A percentile compares a stretch with the other conserved stretches of the same genome.
Conservation (phyloP, 2,797 vertebrate species). For the Macrochelys suwanniensis region DNA sequence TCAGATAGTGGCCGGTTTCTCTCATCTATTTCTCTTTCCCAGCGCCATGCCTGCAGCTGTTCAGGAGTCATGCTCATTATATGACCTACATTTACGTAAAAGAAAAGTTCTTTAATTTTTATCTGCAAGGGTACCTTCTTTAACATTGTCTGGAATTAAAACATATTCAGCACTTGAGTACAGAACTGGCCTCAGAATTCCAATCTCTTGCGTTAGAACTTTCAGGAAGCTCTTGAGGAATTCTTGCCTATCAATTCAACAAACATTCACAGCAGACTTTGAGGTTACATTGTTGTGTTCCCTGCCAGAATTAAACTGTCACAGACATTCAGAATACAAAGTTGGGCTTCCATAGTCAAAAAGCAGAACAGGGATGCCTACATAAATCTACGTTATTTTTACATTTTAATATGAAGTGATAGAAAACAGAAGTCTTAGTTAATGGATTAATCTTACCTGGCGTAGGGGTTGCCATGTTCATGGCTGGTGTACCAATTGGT, state of each 20-base stretch:
- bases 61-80: slow-evolving; percentile 99
- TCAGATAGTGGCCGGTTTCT: slow-evolving; percentile 97
- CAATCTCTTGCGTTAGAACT: neutral
- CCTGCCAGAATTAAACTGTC: neutral
- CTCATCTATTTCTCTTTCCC: slow-evolving; percentile 99
- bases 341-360: neutral
- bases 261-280: neutral
- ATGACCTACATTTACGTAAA: slow-evolving; percentile 85
- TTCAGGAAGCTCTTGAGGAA: neutral
- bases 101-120: neutral
- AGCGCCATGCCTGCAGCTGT: slow-evolving; percentile 98
- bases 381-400: neutral
- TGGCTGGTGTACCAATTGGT: slow-evolving; percentile 97
- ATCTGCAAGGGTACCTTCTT: neutral
- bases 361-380: neutral
- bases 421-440: neutral
- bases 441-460: slow-evolving; percentile 84
- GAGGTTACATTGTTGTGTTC: neutral
- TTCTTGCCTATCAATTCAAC: neutral
- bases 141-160: neutral
- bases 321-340: neutral
- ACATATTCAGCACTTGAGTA: neutral
- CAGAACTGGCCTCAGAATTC: neutral
- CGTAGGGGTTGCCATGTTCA: slow-evolving; percentile 99
- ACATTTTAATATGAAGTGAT: neutral